Evolutionary conservation across 2,888 invertebrate species (phyloP), one percentile per base, ranked within the genome.

Genomic region (Ochropleura leucogaster): DNA sequence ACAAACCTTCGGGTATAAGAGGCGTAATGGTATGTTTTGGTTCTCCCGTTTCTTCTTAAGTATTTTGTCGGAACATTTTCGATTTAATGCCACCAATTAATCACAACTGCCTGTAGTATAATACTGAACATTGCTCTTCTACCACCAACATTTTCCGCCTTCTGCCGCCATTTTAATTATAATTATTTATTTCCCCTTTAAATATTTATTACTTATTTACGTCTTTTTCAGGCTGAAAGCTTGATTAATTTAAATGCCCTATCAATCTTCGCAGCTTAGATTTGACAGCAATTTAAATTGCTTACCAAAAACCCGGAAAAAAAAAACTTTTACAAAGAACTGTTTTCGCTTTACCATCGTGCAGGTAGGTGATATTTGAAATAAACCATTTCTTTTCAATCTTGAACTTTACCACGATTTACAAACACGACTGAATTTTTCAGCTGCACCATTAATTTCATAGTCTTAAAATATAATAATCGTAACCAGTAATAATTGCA

Each of bases 161-260:
- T 30, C 20, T 14, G 0, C 42, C 30, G 9, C 46, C 12, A 44
- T 78, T 66, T 77, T 49, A 66, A 66, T 63, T 46, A 70, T 72
- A 66, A 60, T 53, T 47, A 68, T 78, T 68, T 64, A 68, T 73
- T 74, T 65, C 47, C 40, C 18, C 12, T 78, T 74, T 79, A 64
- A 65, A 79, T 79, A 68, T 79, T 74, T 49, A 74, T 79, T 68
- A 20, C 53, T 55, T 49, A 60, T 49, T 68, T 46, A 63, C 44
- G 16, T 49, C 18, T 65, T 79, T 57, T 76, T 79, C 16, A 57
- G 30, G 30, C 57, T 30, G 7, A 49, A 65, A 68, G 46, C 59
- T 20, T 44, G 30, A 63, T 77, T 67, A 18, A 55, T 68, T 63
- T 59, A 9, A 53, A 78, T 59, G n/a, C 40, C 62, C 18, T 10